These are phyloP conservation scores for Paratrypauchen microcephalus DNA, from an alignment of 2,797 vertebrate species.

Conservation along the genomic window DNA sequence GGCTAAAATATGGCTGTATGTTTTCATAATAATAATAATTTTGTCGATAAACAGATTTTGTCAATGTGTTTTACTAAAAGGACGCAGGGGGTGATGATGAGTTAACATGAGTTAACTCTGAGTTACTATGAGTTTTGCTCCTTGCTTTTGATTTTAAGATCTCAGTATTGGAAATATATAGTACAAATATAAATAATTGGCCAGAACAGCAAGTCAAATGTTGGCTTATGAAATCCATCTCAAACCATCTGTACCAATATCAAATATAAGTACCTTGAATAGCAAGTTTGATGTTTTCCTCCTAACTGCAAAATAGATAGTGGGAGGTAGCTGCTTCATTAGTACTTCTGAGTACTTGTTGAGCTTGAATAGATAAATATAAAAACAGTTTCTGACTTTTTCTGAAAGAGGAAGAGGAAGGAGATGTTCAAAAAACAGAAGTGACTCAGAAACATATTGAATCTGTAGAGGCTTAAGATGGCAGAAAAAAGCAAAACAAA, in stretches of 20 bases:
- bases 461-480: background rate
- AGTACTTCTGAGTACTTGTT: background rate
- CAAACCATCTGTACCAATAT: background rate
- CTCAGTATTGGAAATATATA: too few relatives aligned
- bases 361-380: background rate
- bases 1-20: too few relatives aligned
- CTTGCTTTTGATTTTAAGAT: too few relatives aligned
- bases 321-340: background rate
- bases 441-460: conserved; percentile 7
- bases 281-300: background rate
- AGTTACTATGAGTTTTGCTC: too few relatives aligned
- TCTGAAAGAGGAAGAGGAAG: background rate
- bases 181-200: too few relatives aligned
- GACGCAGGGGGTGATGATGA: too few relatives aligned
- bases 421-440: background rate
- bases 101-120: too few relatives aligned
- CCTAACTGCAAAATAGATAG: background rate
- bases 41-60: too few relatives aligned
- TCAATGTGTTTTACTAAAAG: too few relatives aligned
- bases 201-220: too few relatives aligned
- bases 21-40: too few relatives aligned
- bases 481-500: background rate
- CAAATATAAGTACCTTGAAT: background rate
- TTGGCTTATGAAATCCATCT: too few relatives aligned
- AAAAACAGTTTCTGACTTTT: background rate